Evolutionary conservation across 2,113 vertebrate species (phyloP).

Genomic region (Ptyas mucosa): DNA sequence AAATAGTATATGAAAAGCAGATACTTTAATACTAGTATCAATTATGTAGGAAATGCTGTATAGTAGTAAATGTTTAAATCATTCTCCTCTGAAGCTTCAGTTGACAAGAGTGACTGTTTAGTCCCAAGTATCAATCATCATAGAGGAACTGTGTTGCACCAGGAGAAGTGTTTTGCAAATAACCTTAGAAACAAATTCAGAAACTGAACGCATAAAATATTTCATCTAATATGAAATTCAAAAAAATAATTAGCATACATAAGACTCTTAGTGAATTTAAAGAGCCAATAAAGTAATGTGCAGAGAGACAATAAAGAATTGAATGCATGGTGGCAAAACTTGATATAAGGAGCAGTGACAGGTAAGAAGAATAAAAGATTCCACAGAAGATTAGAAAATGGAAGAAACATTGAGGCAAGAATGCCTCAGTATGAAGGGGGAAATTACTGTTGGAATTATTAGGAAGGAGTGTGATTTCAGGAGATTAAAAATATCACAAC

Average conservation of each 20-base stretch:
- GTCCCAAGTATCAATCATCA: neutral
- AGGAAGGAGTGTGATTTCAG: neutral
- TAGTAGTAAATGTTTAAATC: neutral
- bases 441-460: neutral
- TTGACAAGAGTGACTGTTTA: neutral
- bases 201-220: neutral
- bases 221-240: neutral
- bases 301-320: neutral
- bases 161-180: neutral
- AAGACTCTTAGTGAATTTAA: neutral
- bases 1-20: neutral
- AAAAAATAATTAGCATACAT: neutral
- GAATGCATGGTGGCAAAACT: neutral
- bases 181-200: neutral
- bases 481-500: neutral
- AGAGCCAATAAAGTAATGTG: neutral
- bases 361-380: neutral
- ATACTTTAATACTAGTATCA: neutral
- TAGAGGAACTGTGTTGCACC: neutral
- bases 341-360: neutral
- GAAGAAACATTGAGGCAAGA: neutral
- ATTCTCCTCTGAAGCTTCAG: neutral
- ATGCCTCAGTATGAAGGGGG: neutral
- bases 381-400: neutral
- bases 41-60: neutral